Conservation (phyloP, 2,888 invertebrate species). For the Amiota minor region DNA sequence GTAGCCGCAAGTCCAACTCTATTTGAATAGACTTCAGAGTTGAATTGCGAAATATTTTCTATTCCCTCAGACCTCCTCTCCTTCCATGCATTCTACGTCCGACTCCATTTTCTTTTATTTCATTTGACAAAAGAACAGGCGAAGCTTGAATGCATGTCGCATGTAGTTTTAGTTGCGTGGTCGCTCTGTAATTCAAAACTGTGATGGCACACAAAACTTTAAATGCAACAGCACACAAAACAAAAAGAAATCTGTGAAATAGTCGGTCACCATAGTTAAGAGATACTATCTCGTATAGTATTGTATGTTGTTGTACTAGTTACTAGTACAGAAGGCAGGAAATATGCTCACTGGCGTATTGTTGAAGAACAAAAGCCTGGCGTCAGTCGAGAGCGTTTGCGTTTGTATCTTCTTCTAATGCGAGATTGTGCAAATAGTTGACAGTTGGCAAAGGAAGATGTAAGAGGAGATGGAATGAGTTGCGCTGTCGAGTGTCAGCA, state of each 20-base stretch:
- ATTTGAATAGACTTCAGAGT: neutral
- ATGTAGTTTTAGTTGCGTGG: slow-evolving; percentile 6
- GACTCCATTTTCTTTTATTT: neutral
- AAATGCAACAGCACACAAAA: neutral
- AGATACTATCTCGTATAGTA: too few species aligned
- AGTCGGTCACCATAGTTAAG: neutral
- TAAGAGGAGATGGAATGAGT: neutral
- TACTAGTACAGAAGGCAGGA: neutral
- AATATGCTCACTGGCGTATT: slow-evolving; percentile 21
- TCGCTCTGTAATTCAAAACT: slow-evolving; percentile 23
- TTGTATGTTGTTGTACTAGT: too few species aligned
- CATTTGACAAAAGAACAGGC: slow-evolving; percentile 17
- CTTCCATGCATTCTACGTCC: neutral
- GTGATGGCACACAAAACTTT: neutral
- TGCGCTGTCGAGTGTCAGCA: neutral
- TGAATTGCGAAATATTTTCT: neutral
- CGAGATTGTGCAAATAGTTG: slow-evolving; percentile 19
- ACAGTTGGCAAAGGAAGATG: neutral
- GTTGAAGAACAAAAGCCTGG: slow-evolving; percentile 13
- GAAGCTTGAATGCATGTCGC: slow-evolving; percentile 14
- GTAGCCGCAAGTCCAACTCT: slow-evolving; percentile 33
- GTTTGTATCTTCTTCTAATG: slow-evolving; percentile 10
- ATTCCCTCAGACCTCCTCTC: neutral
- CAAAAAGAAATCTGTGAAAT: slow-evolving; percentile 18
- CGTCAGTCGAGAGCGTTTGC: neutral